These are phyloP conservation scores for Calephelis virginiensis DNA, from an alignment of 1,140 invertebrate species.

Conservation along the genomic window DNA sequence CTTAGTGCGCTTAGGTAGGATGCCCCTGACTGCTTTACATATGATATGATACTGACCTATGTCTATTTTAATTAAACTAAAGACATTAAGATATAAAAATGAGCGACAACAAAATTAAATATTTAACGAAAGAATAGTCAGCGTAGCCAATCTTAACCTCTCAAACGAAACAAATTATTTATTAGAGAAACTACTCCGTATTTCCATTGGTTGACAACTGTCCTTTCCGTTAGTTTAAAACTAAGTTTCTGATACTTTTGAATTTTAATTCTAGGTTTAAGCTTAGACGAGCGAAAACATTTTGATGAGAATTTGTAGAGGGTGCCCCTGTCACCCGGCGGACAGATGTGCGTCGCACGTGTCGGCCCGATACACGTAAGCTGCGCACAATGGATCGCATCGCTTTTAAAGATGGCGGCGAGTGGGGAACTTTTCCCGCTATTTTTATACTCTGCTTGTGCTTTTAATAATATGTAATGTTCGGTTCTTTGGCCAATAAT, in stretches of 20 bases:
- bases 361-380: constrained; percentile 44
- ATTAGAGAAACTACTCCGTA: too few relatives aligned
- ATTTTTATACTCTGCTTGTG: constrained; percentile 44
- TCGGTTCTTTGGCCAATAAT: background rate
- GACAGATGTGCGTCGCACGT: constrained; percentile 74
- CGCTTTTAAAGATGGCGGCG: constrained; percentile 53
- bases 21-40: too few relatives aligned
- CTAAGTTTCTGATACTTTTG: constrained; percentile 21
- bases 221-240: background rate
- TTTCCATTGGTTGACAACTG: too few relatives aligned
- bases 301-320: constrained; percentile 43
- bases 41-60: too few relatives aligned
- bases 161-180: too few relatives aligned
- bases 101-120: too few relatives aligned
- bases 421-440: constrained; percentile 65
- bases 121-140: too few relatives aligned
- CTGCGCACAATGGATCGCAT: constrained; percentile 65
- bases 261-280: constrained; percentile 5
- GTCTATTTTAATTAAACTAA: too few relatives aligned
- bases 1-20: too few relatives aligned
- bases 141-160: too few relatives aligned
- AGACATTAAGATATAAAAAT: too few relatives aligned
- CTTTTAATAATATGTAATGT: constrained; percentile 2
- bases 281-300: constrained; percentile 27
- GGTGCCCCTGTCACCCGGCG: constrained; percentile 56